Evolutionary conservation across 2,797 vertebrate species (phyloP), one percentile per base, ranked within the genome.

Genomic region (Cichlasoma orientale): DNA sequence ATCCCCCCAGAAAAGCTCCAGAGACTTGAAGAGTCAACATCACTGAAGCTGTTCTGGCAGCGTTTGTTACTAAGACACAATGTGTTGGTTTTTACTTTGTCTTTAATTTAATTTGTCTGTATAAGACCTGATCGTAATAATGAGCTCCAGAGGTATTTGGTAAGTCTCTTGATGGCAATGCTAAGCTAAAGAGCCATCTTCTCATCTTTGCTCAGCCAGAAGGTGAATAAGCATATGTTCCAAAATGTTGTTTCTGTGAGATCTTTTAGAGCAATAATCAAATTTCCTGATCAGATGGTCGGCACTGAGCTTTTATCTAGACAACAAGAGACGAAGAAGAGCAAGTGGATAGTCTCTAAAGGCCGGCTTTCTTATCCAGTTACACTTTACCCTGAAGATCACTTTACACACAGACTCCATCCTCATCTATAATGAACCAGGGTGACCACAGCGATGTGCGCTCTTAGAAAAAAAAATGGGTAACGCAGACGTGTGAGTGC

Each of bases 371-470:
- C 87, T 90, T 88, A 91, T 95, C 88, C 82, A 69, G 92, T 95
- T 94, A 92, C 93, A 82, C 83, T 79, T 75, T 41, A 80, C 83
- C 75, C 84, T 56, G 58, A 74, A 57, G 86, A 90, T 94, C 90
- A 78, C 79, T 85, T 94, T 91, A 90, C 93, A 90, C 79, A 52
- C 76, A 54, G 77, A 33, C 25, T 59, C 72, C 59, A 12, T 72
- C 79, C 84, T 93, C 92, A 94, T 94, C 84, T 82, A 94, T 94
- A 92, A 95, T 94, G 80, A 79, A 94, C 57, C 63, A 80, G 79
- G 47, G 74, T 82, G 78, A 71, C 86, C 82, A 6, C 76, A 73
- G 66, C 53, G 58, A 80, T 19, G 29, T 41, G 33, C 47, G 57
- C 66, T 56, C 44, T n/a, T 19, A 69, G 44, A 77, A 73, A 66